A percentile compares a stretch with the other conserved stretches of the same genome.
These are phyloP conservation scores for Melanocharis versteri DNA, from an alignment of 2,113 vertebrate genomes.

Conservation along the genomic window DNA sequence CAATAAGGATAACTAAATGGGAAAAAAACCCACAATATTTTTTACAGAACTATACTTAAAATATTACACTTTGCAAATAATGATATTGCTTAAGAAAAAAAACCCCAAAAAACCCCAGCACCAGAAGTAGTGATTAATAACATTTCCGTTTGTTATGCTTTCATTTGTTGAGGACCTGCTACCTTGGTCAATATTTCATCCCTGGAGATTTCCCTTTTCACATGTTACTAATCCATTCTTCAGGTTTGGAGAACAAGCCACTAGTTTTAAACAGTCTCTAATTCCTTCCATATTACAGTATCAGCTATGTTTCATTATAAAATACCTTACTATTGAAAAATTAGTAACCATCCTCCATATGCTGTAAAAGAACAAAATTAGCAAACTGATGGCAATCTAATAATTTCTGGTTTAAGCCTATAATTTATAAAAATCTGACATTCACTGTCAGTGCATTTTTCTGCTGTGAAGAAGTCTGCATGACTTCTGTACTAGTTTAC, in stretches of 20 bases:
- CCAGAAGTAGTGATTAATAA: slow-evolving; percentile 31
- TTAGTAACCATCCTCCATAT: background rate
- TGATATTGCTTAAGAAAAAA: background rate
- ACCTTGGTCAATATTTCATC: slow-evolving; percentile 27
- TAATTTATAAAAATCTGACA: background rate
- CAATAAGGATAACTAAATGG: background rate
- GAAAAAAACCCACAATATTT: background rate
- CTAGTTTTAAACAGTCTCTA: background rate
- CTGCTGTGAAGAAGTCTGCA: background rate
- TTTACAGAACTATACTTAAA: background rate
- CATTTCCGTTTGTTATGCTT: background rate
- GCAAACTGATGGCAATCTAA: background rate
- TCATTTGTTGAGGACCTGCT: background rate
- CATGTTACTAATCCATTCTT: slow-evolving; percentile 5
- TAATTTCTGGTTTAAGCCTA: slow-evolving; percentile 19
- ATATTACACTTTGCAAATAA: background rate
- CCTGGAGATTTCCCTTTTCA: slow-evolving; percentile 21
- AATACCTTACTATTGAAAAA: slow-evolving; percentile 13
- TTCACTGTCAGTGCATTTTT: background rate
- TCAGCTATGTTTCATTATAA: background rate
- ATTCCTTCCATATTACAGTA: slow-evolving; percentile 5
- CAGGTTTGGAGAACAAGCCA: background rate
- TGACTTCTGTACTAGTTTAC: background rate
- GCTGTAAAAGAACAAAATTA: slow-evolving; percentile 21
- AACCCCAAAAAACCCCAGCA: background rate